phyloP scores from a whole-genome alignment of 2,888 invertebrate species.

The Perizoma flavofasciatum region DNA sequence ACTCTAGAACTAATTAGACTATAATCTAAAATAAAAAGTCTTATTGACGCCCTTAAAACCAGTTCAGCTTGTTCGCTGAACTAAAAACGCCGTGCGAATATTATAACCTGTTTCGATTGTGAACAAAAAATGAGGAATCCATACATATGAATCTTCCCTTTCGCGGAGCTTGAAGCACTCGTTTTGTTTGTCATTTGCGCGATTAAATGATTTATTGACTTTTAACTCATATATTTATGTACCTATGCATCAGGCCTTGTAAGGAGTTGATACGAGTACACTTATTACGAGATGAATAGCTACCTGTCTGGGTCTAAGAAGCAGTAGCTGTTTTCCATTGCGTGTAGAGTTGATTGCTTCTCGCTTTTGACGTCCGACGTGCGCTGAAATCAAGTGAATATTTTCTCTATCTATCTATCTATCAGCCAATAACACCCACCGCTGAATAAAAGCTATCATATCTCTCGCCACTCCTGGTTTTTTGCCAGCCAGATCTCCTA shows the following conservation, averaged over 20 bases:
- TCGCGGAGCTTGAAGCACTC: slow-evolving; percentile 9
- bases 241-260: slow-evolving; percentile 11
- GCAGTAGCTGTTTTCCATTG: slow-evolving; percentile 63
- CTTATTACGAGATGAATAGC: slow-evolving; percentile 25
- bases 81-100: slow-evolving; percentile 24
- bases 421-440: not conserved
- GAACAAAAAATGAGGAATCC: slow-evolving; percentile 18
- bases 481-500: no score
- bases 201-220: slow-evolving; percentile 14
- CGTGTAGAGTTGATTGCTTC: slow-evolving; percentile 62
- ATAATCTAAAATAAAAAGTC: no score
- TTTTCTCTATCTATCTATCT: not conserved
- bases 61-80: slow-evolving; percentile 16
- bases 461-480: no score
- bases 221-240: slow-evolving; percentile 9
- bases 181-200: slow-evolving; percentile 14
- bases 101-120: slow-evolving; percentile 20
- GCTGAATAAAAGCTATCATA: no score
- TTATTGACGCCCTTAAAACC: slow-evolving; percentile 5
- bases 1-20: no score
- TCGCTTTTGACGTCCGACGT: slow-evolving; percentile 59
- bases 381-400: slow-evolving; percentile 53
- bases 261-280: slow-evolving; percentile 14
- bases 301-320: slow-evolving; percentile 65
- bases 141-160: slow-evolving; percentile 23